A percentile compares a stretch with the other conserved stretches of the same genome.
These are phyloP conservation scores for Anguilla pacifica DNA, from an alignment of 2,797 vertebrate species.

Conservation along the genomic window DNA sequence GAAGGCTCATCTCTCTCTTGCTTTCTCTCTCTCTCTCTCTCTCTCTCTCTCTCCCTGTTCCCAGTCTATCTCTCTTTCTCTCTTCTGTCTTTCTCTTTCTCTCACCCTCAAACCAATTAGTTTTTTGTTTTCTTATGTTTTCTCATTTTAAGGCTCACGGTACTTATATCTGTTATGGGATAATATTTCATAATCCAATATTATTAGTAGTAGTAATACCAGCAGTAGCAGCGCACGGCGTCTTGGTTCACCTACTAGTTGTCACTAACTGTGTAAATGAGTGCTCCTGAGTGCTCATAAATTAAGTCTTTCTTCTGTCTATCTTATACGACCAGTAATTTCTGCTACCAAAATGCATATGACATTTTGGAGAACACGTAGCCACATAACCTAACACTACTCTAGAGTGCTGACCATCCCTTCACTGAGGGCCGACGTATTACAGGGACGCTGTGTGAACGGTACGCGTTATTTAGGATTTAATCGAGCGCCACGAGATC, in stretches of 20 bases:
- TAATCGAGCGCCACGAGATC: constrained; percentile 50
- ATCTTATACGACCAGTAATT: constrained; percentile 43
- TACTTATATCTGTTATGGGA: not conserved
- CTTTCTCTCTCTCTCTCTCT: constrained; percentile 22
- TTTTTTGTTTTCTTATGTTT: not conserved
- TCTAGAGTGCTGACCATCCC: constrained; percentile 44
- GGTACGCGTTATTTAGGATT: constrained; percentile 27
- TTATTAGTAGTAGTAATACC: not conserved
- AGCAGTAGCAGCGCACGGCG: not conserved
- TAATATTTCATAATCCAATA: not conserved
- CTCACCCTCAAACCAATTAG: not conserved
- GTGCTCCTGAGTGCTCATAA: not conserved
- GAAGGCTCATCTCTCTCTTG: not conserved
- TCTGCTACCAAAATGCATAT: constrained; percentile 38
- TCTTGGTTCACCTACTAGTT: not conserved
- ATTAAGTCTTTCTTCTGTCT: constrained; percentile 33
- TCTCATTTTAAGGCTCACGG: not conserved
- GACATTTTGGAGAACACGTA: constrained; percentile 61
- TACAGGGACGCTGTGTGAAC: constrained; percentile 59
- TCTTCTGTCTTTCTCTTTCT: not conserved
- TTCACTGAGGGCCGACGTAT: constrained; percentile 63
- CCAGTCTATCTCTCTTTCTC: not conserved
- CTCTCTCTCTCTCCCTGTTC: constrained; percentile 3
- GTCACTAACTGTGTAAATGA: not conserved
- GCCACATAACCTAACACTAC: constrained; percentile 23